Percentiles rank a stretch among this genome's conserved stretches.
Evolutionary conservation across 2,113 vertebrate species (phyloP).

Genomic region (Odontesthes bonariensis): DNA sequence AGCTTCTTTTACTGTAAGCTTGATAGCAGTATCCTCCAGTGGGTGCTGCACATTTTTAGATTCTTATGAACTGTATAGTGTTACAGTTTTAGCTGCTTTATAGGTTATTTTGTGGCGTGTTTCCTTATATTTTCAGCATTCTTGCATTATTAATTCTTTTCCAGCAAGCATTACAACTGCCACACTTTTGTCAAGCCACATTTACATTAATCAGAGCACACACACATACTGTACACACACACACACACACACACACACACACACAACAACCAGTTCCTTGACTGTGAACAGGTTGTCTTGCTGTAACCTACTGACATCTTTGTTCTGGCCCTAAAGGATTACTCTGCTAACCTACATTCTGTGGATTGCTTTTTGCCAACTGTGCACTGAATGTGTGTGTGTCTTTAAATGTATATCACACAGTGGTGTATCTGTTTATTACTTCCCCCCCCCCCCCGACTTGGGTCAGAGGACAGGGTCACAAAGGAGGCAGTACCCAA

Average conservation of each 20-base stretch:
- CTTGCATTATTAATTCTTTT: not conserved
- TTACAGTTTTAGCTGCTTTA: not conserved
- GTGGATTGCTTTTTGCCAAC: constrained; percentile 43
- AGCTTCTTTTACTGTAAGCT: constrained; percentile 47
- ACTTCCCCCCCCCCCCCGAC: not conserved
- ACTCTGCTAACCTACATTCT: constrained; percentile 79
- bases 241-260: not conserved
- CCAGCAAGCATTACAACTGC: constrained; percentile 1
- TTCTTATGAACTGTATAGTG: not conserved
- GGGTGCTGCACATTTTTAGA: not conserved
- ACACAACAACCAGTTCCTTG: not conserved
- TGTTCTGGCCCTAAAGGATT: constrained; percentile 73
- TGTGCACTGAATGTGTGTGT: constrained; percentile 21
- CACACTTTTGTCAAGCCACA: constrained; percentile 20
- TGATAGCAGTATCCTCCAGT: constrained; percentile 7
- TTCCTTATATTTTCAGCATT: not conserved
- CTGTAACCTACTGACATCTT: constrained; percentile 74
- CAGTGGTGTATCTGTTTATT: not conserved
- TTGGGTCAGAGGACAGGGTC: constrained; percentile 47
- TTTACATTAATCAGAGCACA: constrained; percentile 16
- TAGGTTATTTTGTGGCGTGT: not conserved
- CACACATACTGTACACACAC: not conserved
- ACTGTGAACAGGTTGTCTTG: constrained; percentile 39
- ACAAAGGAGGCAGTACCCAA: not conserved
- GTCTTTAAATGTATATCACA: not conserved